Percentiles rank a stretch among this genome's conserved stretches.
phyloP scores from a whole-genome alignment of 37 sponge, comb jelly and placozoan genomes.

The Mnemiopsis leidyi region DNA sequence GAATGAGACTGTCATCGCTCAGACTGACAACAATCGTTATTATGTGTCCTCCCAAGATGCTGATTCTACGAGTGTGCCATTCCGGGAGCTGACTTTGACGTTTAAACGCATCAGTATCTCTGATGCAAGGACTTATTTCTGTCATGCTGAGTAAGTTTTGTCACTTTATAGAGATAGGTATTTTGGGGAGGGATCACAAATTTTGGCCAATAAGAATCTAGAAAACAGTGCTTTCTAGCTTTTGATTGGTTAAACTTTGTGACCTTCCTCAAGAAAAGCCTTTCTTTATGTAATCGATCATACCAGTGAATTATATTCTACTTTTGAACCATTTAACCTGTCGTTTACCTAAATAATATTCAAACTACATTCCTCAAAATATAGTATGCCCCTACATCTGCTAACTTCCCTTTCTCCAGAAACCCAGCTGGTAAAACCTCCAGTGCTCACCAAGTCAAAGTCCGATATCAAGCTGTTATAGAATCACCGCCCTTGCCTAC shows the following conservation, averaged over 20 bases:
- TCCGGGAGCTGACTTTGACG: not conserved
- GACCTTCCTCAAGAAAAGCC: too few relatives aligned
- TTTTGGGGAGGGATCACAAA: too few relatives aligned
- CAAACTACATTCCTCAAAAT: too few relatives aligned
- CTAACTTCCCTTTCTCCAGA: not conserved
- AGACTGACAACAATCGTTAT: not conserved
- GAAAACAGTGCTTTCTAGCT: too few relatives aligned
- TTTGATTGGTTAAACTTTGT: too few relatives aligned
- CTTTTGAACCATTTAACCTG: too few relatives aligned
- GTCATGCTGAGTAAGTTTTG: constrained; percentile 62
- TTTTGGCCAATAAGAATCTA: too few relatives aligned
- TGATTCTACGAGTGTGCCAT: not conserved
- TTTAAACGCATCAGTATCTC: not conserved
- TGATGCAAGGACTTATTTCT: constrained; percentile 43
- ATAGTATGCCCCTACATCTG: too few relatives aligned
- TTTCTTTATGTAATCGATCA: too few relatives aligned
- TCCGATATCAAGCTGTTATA: constrained; percentile 4
- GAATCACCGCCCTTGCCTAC: constrained; percentile 18
- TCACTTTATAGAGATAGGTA: too few relatives aligned
- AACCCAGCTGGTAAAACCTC: not conserved
- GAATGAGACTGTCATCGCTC: not conserved
- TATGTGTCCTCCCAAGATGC: not conserved
- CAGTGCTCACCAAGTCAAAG: constrained; percentile 6
- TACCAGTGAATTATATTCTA: too few relatives aligned
- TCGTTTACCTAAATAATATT: too few relatives aligned